Base-by-base conservation (phyloP, 1,140 invertebrate species). In the Dendrolimus kikuchii region DNA sequence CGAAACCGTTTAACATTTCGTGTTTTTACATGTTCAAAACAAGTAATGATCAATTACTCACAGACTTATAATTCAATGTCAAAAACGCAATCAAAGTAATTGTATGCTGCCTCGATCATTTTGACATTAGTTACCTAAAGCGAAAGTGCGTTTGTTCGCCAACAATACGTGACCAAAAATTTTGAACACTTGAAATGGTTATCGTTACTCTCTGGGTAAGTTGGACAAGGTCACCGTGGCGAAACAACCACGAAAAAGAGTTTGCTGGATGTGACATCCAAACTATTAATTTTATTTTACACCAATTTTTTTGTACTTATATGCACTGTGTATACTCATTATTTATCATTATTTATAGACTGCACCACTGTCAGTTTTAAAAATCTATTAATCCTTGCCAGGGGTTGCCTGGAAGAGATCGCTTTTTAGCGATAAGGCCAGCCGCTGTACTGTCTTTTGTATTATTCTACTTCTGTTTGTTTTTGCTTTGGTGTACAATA, bases 121-220 rank as follows among this genome's bases (percentile, higher is more conserved):
- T 51, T 53, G 59, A 62, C 57, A 62, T 61, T 59, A 64, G 52
- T 23, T 36, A 47, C 40, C 39, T 51, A 52, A 62, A 63, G 56
- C 63, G 68, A 73, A 71, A 73, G 70, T 71, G 60, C 58, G 61
- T 64, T 51, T 36, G 43, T 62, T 66, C 54, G 59, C 41, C 51
- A 67, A 64, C 41, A 60, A 48, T 60, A 71, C 74, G 68, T 74
- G 74, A 68, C 60, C 47, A 53, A 67, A 52, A 65, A 61, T 46
- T 54, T 58, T 55, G 55, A 59, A 57, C 57, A 65, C 48, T 49
- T 57, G 44, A 62, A 55, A 63, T 57, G 57, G 56, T 54, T 61
- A 57, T 55, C 51, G 45, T 42, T 53, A 54, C 53, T 40, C 23
- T 23, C 23, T 23, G 23, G 23, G 38, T 54, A 61, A 53, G 46